phyloP scores from a whole-genome alignment of 2,888 invertebrate genomes.

The Amblyjoppa fuscipennis region DNA sequence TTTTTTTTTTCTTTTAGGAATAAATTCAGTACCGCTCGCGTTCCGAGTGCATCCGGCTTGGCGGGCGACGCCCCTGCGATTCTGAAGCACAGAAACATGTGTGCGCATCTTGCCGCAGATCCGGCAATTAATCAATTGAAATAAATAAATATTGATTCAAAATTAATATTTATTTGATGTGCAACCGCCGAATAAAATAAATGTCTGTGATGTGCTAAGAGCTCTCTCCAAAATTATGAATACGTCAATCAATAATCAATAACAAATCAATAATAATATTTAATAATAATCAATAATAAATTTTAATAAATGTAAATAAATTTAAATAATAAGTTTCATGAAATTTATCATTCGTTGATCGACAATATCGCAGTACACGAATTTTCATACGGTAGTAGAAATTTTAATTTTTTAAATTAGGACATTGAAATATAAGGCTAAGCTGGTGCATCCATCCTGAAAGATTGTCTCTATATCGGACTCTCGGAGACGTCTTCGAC shows the following conservation, averaged over 20 bases:
- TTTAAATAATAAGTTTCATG: no score
- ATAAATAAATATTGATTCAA: background rate
- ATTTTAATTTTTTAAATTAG: background rate
- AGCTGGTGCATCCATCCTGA: background rate
- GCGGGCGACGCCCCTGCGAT: conserved; percentile 11
- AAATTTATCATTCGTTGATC: no score
- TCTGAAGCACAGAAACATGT: background rate
- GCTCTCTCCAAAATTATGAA: background rate
- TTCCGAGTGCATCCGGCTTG: conserved; percentile 27
- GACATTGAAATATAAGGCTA: background rate
- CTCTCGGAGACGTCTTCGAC: conserved; percentile 43
- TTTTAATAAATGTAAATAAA: no score
- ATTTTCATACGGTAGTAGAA: background rate
- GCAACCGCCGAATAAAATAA: background rate
- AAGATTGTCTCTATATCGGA: conserved; percentile 10
- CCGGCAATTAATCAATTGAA: background rate
- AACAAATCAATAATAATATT: no score
- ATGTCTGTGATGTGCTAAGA: background rate
- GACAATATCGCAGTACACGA: no score
- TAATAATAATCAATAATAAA: no score
- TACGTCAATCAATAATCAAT: no score
- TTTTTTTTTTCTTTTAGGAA: background rate
- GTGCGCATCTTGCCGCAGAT: background rate
- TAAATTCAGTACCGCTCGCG: conserved; percentile 15
- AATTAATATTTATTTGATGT: background rate